Percentiles rank a stretch among this genome's conserved stretches.
Evolutionary conservation across 2,888 invertebrate species (phyloP).

Genomic region (Anodontia alba): DNA sequence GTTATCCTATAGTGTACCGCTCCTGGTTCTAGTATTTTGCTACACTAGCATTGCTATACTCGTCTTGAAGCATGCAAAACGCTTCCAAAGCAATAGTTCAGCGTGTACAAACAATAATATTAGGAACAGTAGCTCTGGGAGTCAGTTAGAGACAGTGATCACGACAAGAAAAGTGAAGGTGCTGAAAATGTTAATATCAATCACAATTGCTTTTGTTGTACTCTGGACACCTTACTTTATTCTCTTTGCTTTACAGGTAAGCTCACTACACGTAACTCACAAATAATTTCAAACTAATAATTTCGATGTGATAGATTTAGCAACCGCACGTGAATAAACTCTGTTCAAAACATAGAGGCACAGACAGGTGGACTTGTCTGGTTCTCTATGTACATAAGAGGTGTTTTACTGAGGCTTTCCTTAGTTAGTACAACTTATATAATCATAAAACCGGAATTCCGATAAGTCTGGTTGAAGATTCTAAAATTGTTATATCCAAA

Average conservation of each 20-base stretch:
- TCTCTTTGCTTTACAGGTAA: constrained; percentile 51
- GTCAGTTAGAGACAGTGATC: background rate
- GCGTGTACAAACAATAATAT: background rate
- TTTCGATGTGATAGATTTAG: too few species aligned
- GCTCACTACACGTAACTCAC: background rate
- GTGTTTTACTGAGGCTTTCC: too few species aligned
- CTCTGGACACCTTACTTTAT: constrained; percentile 61
- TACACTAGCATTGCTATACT: constrained; percentile 36
- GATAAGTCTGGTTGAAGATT: too few species aligned
- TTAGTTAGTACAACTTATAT: too few species aligned
- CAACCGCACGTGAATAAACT: background rate
- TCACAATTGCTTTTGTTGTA: constrained; percentile 41
- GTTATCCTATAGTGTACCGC: constrained; percentile 47
- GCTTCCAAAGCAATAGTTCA: background rate
- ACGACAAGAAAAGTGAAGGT: constrained; percentile 37
- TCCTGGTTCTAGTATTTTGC: constrained; percentile 37
- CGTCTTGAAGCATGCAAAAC: constrained; percentile 40
- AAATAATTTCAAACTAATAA: too few species aligned
- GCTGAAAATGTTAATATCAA: constrained; percentile 40
- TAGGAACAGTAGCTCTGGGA: too few species aligned
- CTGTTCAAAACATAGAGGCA: background rate
- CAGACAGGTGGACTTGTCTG: background rate
- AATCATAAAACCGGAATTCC: too few species aligned
- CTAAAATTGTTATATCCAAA: too few species aligned
- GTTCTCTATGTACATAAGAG: too few species aligned